Base-by-base conservation (phyloP, 1,140 invertebrate species). In the Macrocentrus cingulum region DNA sequence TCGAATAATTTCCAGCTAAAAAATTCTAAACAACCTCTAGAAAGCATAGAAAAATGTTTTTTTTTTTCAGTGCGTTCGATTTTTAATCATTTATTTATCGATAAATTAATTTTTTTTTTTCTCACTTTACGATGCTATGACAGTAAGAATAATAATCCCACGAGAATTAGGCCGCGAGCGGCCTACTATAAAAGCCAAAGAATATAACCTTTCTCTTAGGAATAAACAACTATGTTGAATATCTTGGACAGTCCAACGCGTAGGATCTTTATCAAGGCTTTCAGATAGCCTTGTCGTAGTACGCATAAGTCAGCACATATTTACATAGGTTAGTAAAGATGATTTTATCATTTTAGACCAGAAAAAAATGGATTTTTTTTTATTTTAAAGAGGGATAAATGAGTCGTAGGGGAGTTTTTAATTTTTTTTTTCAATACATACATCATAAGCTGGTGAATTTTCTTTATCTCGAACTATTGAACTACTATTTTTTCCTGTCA, bases 381-480 rank as follows among this genome's bases (percentile, higher is more conserved):
- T n/a, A n/a, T n/a, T n/a, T n/a, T n/a, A n/a, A n/a, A n/a, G n/a
- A n/a, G n/a, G n/a, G n/a, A n/a, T n/a, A n/a, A n/a, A n/a, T n/a
- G n/a, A n/a, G n/a, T n/a, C n/a, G n/a, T n/a, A n/a, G n/a, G n/a
- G n/a, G n/a, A n/a, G n/a, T n/a, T n/a, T n/a, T n/a, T n/a, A n/a
- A n/a, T n/a, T n/a, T n/a, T n/a, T n/a, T n/a, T n/a, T n/a, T n/a
- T n/a, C n/a, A n/a, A 25, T 68, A 76, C 82, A 75, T 77, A 85
- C 83, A 71, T 84, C 79, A 60, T 84, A 84, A 45, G 83, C 83
- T 52, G 84, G 83, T 55, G 79, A 78, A 62, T 80, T 83, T 50
- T 84, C 79, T 67, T 82, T 84, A 73, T 85, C 83, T 69, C 78
- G 82, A 60, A 83, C 77, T 59, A 82, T 66, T 44, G 81, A 79